phyloP scores from a whole-genome alignment of 2,888 invertebrate species.

The Cephus nigrinus region DNA sequence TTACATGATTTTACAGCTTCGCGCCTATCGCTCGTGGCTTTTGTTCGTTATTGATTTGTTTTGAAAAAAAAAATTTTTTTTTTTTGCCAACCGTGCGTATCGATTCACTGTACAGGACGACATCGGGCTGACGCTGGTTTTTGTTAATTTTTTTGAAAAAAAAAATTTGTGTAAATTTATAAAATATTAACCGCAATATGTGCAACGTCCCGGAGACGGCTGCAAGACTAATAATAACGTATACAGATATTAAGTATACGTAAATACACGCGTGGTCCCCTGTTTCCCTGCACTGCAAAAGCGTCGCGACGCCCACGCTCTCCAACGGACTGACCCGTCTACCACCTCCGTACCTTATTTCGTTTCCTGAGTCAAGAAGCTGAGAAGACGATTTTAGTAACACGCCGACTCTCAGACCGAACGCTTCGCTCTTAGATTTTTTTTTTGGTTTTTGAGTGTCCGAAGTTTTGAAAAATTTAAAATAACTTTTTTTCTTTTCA shows the following conservation, averaged over 20 bases:
- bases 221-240: neutral
- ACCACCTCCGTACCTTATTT: conserved; percentile 20
- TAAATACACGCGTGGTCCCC: conserved; percentile 12
- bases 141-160: too few species aligned
- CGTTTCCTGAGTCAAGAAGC: conserved; percentile 35
- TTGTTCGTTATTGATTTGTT: too few species aligned
- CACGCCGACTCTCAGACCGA: conserved; percentile 37
- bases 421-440: neutral
- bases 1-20: too few species aligned
- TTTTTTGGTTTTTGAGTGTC: neutral
- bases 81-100: too few species aligned
- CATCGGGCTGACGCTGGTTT: too few species aligned
- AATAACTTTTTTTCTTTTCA: too few species aligned
- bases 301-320: conserved; percentile 40
- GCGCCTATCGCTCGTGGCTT: too few species aligned
- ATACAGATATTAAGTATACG: neutral
- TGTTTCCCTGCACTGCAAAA: neutral
- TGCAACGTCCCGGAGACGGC: neutral
- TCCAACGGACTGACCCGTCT: neutral
- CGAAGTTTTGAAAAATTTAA: neutral
- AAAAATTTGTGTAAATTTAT: neutral
- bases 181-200: neutral
- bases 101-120: too few species aligned
- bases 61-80: too few species aligned
- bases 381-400: conserved; percentile 47